These are phyloP conservation scores for Rhabdomys dilectus DNA, from an alignment of 2,113 vertebrate genomes.

Conservation along the genomic window DNA sequence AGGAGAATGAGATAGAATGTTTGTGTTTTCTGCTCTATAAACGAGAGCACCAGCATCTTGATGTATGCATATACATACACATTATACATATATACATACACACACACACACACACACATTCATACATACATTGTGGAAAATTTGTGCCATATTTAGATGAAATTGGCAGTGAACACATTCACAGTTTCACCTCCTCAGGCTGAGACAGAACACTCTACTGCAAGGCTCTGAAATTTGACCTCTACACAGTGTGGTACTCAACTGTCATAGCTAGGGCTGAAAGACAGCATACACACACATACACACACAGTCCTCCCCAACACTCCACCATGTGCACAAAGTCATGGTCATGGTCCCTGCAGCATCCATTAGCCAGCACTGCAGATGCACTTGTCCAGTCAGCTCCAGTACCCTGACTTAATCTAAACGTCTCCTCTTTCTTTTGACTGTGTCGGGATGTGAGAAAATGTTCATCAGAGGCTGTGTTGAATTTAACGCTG, in stretches of 20 bases:
- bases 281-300: too few species aligned
- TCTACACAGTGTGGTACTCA: neutral
- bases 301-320: neutral
- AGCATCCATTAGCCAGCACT: neutral
- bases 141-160: neutral
- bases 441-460: neutral
- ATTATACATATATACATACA: too few species aligned
- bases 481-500: neutral
- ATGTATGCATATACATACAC: too few species aligned
- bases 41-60: too few species aligned
- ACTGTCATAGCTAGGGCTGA: neutral
- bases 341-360: neutral
- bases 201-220: accelerated
- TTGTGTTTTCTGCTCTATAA: too few species aligned
- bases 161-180: accelerated
- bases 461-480: neutral
- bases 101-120: too few species aligned
- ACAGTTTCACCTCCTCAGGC: accelerated
- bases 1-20: too few species aligned
- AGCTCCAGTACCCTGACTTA: accelerated
- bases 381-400: too few species aligned
- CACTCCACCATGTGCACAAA: neutral
- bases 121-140: neutral
- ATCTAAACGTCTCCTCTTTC: neutral
- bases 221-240: neutral